These are phyloP conservation scores for Helleia helle DNA, from an alignment of 2,888 invertebrate genomes.

Conservation along the genomic window DNA sequence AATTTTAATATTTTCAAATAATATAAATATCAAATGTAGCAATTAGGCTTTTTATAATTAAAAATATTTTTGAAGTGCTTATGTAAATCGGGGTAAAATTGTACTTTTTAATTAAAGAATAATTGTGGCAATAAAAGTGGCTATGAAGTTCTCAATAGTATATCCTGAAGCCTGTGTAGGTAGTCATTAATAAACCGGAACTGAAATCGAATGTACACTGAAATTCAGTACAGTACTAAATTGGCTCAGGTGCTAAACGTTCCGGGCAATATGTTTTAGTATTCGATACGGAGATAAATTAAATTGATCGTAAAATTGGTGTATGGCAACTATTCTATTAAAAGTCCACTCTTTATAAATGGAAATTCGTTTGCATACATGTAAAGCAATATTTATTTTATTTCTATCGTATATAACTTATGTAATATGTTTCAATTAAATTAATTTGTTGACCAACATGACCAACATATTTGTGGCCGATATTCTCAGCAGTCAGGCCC, in stretches of 20 bases:
- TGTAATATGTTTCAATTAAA: too few relatives aligned
- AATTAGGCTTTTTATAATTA: too few relatives aligned
- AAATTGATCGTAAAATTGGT: slow-evolving; percentile 16
- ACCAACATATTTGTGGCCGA: too few relatives aligned
- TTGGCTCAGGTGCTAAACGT: slow-evolving; percentile 27
- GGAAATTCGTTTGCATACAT: slow-evolving; percentile 3
- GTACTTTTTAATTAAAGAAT: too few relatives aligned
- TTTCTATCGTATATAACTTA: too few relatives aligned
- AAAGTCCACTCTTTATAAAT: slow-evolving; percentile 6
- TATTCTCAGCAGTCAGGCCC: too few relatives aligned
- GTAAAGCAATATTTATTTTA: too few relatives aligned
- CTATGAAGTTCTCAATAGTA: slow-evolving; percentile 18
- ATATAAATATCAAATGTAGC: too few relatives aligned
- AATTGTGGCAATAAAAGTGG: slow-evolving; percentile 3
- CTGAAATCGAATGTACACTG: slow-evolving; percentile 23
- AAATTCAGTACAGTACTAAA: slow-evolving; percentile 21
- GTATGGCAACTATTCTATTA: slow-evolving; percentile 12
- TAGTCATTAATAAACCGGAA: slow-evolving; percentile 24
- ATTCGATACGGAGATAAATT: slow-evolving; percentile 24
- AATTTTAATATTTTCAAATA: too few relatives aligned
- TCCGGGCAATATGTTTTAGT: slow-evolving; percentile 24
- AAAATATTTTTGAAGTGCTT: too few relatives aligned
- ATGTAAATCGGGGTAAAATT: too few relatives aligned
- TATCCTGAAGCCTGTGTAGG: slow-evolving; percentile 16
- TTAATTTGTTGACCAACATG: too few relatives aligned